phyloP scores from a whole-genome alignment of 2,888 invertebrate species.

The Crioceris asparagi region DNA sequence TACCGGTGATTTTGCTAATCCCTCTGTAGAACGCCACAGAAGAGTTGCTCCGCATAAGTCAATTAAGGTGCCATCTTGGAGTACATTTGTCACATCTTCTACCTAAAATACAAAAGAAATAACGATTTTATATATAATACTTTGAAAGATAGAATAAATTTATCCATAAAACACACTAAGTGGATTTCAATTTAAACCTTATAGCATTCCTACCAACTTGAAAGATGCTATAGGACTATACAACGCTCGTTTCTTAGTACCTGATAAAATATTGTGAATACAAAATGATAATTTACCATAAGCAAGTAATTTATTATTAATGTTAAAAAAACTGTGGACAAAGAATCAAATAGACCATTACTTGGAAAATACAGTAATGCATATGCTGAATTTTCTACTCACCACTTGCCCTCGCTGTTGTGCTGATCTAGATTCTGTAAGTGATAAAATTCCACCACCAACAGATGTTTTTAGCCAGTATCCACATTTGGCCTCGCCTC shows the following conservation, averaged over 20 bases:
- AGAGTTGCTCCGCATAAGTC: slow-evolving; percentile 98
- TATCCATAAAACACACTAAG: too few relatives aligned
- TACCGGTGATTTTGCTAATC: slow-evolving; percentile 90
- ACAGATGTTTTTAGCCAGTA: slow-evolving; percentile 96
- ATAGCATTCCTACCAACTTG: too few relatives aligned
- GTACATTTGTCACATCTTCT: slow-evolving; percentile 76
- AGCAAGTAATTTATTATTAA: too few relatives aligned
- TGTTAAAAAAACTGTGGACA: too few relatives aligned
- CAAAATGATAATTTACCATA: too few relatives aligned
- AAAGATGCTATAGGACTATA: too few relatives aligned
- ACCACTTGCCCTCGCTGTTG: slow-evolving; percentile 83
- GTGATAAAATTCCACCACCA: slow-evolving; percentile 92
- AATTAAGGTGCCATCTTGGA: slow-evolving; percentile 95
- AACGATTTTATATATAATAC: too few relatives aligned
- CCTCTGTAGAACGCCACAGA: slow-evolving; percentile 94
- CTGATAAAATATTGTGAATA: too few relatives aligned
- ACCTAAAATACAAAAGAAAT: slow-evolving; percentile 39
- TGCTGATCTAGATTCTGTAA: slow-evolving; percentile 91
- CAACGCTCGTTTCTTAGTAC: too few relatives aligned
- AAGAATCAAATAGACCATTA: too few relatives aligned
- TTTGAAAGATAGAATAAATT: too few relatives aligned
- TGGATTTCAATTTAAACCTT: too few relatives aligned
- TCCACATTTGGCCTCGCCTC: slow-evolving; percentile 71
- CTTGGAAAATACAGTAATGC: neutral
- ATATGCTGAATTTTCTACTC: slow-evolving; percentile 16